A percentile compares a stretch with the other conserved stretches of the same genome.
Conservation (phyloP, 1,140 invertebrate species). For the Microplitis demolitor region DNA sequence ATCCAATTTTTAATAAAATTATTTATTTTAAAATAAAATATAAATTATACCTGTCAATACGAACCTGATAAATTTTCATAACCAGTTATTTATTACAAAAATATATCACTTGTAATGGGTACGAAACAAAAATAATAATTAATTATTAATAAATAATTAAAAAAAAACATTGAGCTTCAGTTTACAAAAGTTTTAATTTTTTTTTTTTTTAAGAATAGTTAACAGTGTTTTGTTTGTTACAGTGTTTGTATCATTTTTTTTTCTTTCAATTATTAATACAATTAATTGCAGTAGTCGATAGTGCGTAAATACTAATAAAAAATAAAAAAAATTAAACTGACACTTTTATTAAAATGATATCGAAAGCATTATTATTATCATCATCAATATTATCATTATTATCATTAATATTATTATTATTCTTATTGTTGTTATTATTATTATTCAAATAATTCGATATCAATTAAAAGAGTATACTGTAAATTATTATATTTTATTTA, state of each 20-base stretch:
- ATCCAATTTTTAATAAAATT: too few relatives aligned
- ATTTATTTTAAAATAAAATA: too few relatives aligned
- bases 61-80: too few relatives aligned
- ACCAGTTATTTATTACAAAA: too few relatives aligned
- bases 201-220: slow-evolving; percentile 59
- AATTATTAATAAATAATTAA: too few relatives aligned
- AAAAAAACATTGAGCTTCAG: slow-evolving; percentile 31
- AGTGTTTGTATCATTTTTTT: slow-evolving; percentile 40
- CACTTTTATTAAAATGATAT: slow-evolving; percentile 4
- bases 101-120: too few relatives aligned
- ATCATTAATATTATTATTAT: neutral
- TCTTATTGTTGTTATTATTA: too few relatives aligned
- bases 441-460: slow-evolving; percentile 38
- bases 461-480: too few relatives aligned
- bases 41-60: too few relatives aligned
- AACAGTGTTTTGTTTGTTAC: slow-evolving; percentile 60
- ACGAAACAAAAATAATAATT: too few relatives aligned
- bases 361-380: neutral
- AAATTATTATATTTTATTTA: neutral
- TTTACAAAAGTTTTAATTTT: slow-evolving; percentile 60
- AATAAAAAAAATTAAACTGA: slow-evolving; percentile 41
- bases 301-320: slow-evolving; percentile 56
- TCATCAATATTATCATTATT: neutral
- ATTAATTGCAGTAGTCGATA: slow-evolving; percentile 55
- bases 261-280: slow-evolving; percentile 45